Evolutionary conservation across 1,140 invertebrate species (phyloP), one percentile per base, ranked within the genome.

Genomic region (Nasonia giraulti): DNA sequence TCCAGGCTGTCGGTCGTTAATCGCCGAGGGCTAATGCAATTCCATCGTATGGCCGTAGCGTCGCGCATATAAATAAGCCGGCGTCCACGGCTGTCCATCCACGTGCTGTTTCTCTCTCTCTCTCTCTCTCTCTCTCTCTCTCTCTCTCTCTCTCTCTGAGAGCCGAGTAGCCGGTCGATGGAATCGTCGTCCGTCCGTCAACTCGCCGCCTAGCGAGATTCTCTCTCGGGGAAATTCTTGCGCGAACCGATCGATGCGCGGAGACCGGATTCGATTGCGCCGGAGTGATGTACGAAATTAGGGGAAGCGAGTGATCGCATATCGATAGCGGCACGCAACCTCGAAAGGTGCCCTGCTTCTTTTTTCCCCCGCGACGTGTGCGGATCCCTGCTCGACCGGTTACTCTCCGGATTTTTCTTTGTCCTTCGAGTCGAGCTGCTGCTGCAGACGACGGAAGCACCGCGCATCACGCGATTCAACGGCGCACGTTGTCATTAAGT

Each of bases 11-110:
- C 33, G 47, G 12, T 83, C 37, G 74, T 50, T 78, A 83, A 83
- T 83, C 82, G 62, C 62, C 62, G 2, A 23, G 37, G 62, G 62
- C 33, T 50, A 50, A 83, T 78, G 23, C 66, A 77, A 69, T 83
- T 69, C 55, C 40, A 44, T 44, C 62, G 62, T 23, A 69, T 20
- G 50, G n/a, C 68, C 20, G 17, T 62, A 62, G 20, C 55, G 55
- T 62, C 55, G 77, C 31, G 47, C 31, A 62, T 62, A 79, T 84
- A 79, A 84, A 79, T 84, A 79, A 79, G 33, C 50, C 3, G 33
- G 31, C 14, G 27, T n/a, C 14, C 37, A 66, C 68, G 3, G 37
- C 66, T 71, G 44, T 84, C 55, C 76, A 37, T 68, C 82, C 76
- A 84, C 66, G 76, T 79, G 44, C 31, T 71, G 6, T 76, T 20